Conservation (phyloP, 1,140 invertebrate genomes). For the Drosophila baimaii region DNA sequence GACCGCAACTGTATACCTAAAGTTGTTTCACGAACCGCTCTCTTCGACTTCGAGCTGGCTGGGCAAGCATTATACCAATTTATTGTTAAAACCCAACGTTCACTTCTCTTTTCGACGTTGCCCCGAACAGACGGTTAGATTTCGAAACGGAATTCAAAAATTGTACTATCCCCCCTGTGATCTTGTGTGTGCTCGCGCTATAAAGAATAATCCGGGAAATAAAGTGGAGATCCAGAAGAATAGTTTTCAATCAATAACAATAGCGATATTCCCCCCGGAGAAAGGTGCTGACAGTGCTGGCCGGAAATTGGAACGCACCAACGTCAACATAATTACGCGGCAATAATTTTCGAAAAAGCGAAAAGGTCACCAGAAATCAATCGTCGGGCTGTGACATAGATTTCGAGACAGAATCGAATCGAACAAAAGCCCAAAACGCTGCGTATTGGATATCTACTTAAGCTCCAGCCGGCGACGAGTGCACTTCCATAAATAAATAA, state of each 20-base stretch:
- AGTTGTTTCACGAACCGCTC: no score
- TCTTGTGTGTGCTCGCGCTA: constrained; percentile 18
- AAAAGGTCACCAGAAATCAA: constrained; percentile 65
- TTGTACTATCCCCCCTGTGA: not conserved
- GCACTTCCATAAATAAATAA: constrained; percentile 4
- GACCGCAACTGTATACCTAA: no score
- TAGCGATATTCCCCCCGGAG: constrained; percentile 14
- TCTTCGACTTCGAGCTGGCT: constrained; percentile 12
- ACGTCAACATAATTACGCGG: constrained; percentile 71
- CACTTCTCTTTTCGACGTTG: constrained; percentile 59
- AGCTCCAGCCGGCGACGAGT: constrained; percentile 22
- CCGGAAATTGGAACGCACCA: constrained; percentile 61
- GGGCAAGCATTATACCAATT: not conserved
- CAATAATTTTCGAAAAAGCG: constrained; percentile 52
- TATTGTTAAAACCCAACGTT: constrained; percentile 9
- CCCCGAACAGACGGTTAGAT: constrained; percentile 42
- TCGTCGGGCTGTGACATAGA: constrained; percentile 58
- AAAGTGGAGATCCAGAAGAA: constrained; percentile 22
- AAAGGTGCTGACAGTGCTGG: constrained; percentile 71
- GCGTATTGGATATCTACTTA: constrained; percentile 22
- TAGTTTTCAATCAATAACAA: constrained; percentile 33
- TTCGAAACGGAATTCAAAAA: constrained; percentile 18
- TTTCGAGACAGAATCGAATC: constrained; percentile 12
- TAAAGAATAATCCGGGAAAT: constrained; percentile 30
- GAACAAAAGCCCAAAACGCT: constrained; percentile 27